phyloP scores from a whole-genome alignment of 2,113 vertebrate species.

The Ceratotherium simum region DNA sequence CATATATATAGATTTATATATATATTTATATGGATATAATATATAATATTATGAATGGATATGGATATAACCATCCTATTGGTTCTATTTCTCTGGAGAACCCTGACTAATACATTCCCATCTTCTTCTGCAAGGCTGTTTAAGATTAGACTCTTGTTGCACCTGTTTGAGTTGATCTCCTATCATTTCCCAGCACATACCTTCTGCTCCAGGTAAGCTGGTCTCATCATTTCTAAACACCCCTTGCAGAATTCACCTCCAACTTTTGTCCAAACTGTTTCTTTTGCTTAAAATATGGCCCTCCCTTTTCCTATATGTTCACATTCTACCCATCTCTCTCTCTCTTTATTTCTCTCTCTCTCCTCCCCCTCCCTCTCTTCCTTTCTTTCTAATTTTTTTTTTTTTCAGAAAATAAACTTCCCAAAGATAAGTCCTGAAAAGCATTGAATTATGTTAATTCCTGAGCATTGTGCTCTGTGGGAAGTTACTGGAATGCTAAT shows the following conservation, averaged over 20 bases:
- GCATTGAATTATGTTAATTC: neutral
- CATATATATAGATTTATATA: too few relatives aligned
- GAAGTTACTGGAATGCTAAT: neutral
- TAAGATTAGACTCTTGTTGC: neutral
- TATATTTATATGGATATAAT: too few relatives aligned
- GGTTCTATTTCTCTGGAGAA: too few relatives aligned
- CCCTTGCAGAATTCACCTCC: neutral
- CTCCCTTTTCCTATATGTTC: neutral
- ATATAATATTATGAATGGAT: too few relatives aligned
- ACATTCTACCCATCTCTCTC: neutral
- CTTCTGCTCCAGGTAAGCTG: neutral
- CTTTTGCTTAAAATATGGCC: neutral
- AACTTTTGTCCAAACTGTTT: neutral
- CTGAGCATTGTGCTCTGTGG: neutral
- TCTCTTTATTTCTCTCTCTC: neutral
- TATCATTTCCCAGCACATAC: neutral
- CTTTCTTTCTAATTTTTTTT: neutral
- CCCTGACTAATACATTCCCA: neutral
- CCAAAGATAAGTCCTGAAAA: neutral
- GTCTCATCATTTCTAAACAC: neutral
- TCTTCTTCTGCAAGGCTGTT: neutral
- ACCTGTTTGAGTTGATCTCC: neutral
- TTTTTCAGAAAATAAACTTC: neutral
- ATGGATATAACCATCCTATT: too few relatives aligned
- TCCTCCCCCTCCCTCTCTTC: too few relatives aligned